Percentiles rank a stretch among this genome's conserved stretches.
phyloP scores from a whole-genome alignment of 1,140 invertebrate genomes.

The roundworm (Caenorhabditis elegans) region DNA sequence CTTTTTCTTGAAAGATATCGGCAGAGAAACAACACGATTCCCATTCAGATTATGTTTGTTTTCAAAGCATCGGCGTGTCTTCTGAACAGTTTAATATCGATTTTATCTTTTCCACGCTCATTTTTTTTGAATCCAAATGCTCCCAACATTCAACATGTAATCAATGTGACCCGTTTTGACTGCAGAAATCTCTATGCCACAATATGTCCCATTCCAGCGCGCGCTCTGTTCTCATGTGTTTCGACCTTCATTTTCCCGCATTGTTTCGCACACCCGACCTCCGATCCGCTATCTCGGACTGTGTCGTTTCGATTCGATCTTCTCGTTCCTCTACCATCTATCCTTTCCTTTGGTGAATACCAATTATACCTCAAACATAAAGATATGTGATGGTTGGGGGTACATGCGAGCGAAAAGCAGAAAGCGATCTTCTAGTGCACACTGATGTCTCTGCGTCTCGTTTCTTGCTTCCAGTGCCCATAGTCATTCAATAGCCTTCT shows the following conservation, averaged over 20 bases:
- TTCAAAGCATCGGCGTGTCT: no score
- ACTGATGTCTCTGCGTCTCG: constrained; percentile 30
- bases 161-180: no score
- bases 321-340: neutral
- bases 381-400: neutral
- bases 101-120: no score
- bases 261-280: neutral
- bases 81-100: no score
- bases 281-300: neutral
- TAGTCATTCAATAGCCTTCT: neutral
- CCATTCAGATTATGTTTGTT: no score
- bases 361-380: neutral
- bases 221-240: neutral
- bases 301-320: neutral
- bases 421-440: neutral
- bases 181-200: no score
- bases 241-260: neutral
- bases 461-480: neutral
- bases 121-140: no score
- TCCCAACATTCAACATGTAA: no score
- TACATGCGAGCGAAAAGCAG: neutral
- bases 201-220: neutral
- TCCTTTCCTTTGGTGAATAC: neutral
- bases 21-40: no score
- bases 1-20: no score